Conservation (phyloP, 1,140 invertebrate genomes). For the Sitophilus oryzae region DNA sequence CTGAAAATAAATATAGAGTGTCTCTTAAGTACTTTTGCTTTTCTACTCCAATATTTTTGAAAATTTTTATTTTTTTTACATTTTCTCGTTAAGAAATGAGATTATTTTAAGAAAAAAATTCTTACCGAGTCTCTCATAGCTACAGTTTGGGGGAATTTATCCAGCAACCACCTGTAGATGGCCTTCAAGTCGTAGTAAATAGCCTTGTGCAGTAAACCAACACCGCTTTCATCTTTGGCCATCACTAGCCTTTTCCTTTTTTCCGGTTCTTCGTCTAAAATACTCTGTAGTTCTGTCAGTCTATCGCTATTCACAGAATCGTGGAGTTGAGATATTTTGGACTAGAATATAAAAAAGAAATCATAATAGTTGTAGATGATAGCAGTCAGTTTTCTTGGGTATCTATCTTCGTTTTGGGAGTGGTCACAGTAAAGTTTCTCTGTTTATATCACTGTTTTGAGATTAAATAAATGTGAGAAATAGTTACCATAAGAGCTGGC, state of each 20-base stretch:
- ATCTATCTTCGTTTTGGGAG: too few relatives aligned
- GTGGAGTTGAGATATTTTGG: conserved; percentile 62
- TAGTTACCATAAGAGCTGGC: conserved; percentile 63
- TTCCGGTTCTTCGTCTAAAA: conserved; percentile 53
- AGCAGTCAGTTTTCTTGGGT: too few relatives aligned
- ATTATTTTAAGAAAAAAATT: too few relatives aligned
- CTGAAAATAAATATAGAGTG: too few relatives aligned
- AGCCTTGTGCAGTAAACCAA: conserved; percentile 72
- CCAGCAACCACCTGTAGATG: conserved; percentile 66
- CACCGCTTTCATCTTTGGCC: conserved; percentile 67
- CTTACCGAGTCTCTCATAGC: conserved; percentile 71
- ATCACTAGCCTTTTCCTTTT: conserved; percentile 58
- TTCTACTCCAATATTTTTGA: too few relatives aligned
- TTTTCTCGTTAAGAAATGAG: too few relatives aligned
- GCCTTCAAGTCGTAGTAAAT: conserved; percentile 68
- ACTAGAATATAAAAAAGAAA: conserved; percentile 42
- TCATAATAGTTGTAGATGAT: too few relatives aligned
- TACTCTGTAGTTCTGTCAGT: conserved; percentile 56
- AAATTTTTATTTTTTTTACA: too few relatives aligned
- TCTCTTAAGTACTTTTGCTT: too few relatives aligned
- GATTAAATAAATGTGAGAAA: too few relatives aligned
- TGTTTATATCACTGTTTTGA: too few relatives aligned
- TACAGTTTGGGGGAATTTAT: conserved; percentile 67
- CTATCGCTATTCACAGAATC: conserved; percentile 64
- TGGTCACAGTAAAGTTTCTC: too few relatives aligned